Evolutionary conservation across 92 coral and sea anemone species (phyloP), one percentile per base, ranked within the genome.

Genomic region (Umimayanthus chanpuru): DNA sequence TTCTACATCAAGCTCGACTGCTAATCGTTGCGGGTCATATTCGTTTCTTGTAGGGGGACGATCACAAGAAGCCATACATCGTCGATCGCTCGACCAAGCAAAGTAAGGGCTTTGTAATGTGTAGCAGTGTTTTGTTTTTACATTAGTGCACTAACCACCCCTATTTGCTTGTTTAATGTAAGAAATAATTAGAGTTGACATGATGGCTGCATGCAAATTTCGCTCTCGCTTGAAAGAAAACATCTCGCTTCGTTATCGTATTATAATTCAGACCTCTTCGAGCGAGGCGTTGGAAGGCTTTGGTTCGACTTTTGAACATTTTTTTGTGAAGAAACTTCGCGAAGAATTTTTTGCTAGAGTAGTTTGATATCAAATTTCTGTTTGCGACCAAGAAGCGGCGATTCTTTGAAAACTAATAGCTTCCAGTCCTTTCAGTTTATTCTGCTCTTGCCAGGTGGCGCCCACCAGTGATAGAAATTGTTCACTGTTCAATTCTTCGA

Each of bases 111-210:
- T 76, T 68, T 56, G 86, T 89, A 88, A 85, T 89, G 88, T 84
- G 87, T 85, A 82, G 88, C 90, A 80, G 72, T 95, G 98, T 95
- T 95, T 97, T 93, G 99, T 90, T 96, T 95, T 96, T 86, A 92
- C 88, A 97, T 97, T 97, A 97, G 90, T 83, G 73, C 80, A 85
- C 90, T 93, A 92, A 91, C 95, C 94, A 95, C 95, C 90, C 89
- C 85, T 94, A 91, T 94, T 94, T 94, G 91, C 96, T 88, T 85
- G 98, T 95, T 92, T 91, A 88, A 95, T 91, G 95, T 97, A 93
- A 89, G 94, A 93, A 95, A 94, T 95, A 97, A 97, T 97, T 97
- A 93, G 94, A 91, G 81, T 89, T 97, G 99, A 95, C 99, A 73
- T 90, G 92, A 85, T 67, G 88, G 90, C 76, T 80, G 86, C 81